These are phyloP conservation scores for Trimorus sp. DNA, from an alignment of 2,888 invertebrate species.

Conservation along the genomic window DNA sequence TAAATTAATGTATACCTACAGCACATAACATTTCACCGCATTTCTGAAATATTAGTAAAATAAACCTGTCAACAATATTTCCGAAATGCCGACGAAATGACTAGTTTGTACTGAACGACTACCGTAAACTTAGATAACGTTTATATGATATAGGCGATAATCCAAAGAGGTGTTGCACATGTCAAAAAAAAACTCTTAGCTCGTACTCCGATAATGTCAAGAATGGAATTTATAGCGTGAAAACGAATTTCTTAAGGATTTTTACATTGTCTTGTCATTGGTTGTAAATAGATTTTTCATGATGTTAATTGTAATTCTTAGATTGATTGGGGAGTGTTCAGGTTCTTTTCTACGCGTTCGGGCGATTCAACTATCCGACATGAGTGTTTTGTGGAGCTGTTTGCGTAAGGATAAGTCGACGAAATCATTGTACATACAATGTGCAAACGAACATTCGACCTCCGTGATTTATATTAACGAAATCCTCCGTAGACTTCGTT, in stretches of 20 bases:
- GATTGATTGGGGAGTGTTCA: conserved; percentile 49
- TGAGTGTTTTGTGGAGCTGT: conserved; percentile 41
- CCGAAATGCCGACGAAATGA: conserved; percentile 32
- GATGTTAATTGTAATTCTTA: conserved; percentile 51
- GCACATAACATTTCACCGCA: conserved; percentile 41
- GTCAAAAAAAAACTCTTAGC: conserved; percentile 47
- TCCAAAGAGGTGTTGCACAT: conserved; percentile 46
- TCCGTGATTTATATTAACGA: too few relatives aligned
- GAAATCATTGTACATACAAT: too few relatives aligned
- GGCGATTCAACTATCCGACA: conserved; percentile 32
- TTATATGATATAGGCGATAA: conserved; percentile 49
- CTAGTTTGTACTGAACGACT: conserved; percentile 49
- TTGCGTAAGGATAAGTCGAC: conserved; percentile 15
- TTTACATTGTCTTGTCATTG: conserved; percentile 54
- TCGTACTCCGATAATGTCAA: conserved; percentile 35
- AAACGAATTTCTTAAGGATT: conserved; percentile 47
- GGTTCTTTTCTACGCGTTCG: conserved; percentile 40
- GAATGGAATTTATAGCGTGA: conserved; percentile 43
- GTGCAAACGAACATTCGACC: too few relatives aligned
- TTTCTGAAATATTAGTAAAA: conserved; percentile 41
- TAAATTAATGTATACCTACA: conserved; percentile 32
- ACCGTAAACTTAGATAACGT: conserved; percentile 48
- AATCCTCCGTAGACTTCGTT: too few relatives aligned
- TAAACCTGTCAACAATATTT: conserved; percentile 35
- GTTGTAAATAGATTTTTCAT: conserved; percentile 59